Percentiles rank a stretch among this genome's conserved stretches.
Evolutionary conservation across 2,797 vertebrate genomes (phyloP).

Genomic region (Acanthurus tractus): DNA sequence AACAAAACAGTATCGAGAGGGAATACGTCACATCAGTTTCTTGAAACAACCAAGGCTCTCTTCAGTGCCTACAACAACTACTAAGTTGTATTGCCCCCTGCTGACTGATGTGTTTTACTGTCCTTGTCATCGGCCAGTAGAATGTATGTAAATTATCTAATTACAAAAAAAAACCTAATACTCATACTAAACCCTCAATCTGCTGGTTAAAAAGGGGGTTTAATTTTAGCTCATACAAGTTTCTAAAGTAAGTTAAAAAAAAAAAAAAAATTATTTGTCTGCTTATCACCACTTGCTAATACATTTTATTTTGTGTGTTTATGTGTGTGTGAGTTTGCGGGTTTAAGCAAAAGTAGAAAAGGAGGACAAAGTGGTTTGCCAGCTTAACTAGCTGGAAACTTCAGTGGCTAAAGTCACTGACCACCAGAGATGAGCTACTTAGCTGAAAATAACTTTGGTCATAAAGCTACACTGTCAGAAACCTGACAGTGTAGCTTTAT

Average conservation of each 20-base stretch:
- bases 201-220: neutral
- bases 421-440: too few relatives aligned
- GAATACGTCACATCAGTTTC: neutral
- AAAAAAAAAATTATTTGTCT: too few relatives aligned
- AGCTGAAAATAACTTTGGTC: neutral
- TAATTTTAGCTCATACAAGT: neutral
- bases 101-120: constrained; percentile 22
- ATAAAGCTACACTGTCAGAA: neutral
- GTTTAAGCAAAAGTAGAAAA: too few relatives aligned
- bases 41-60: neutral
- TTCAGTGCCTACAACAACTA: neutral
- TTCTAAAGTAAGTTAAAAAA: neutral
- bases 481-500: too few relatives aligned
- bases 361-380: too few relatives aligned
- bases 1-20: too few relatives aligned
- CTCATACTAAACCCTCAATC: neutral
- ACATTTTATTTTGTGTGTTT: neutral
- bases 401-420: too few relatives aligned
- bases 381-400: too few relatives aligned
- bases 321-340: too few relatives aligned
- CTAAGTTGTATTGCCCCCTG: constrained; percentile 52
- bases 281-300: neutral
- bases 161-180: neutral
- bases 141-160: neutral
- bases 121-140: neutral